phyloP scores from a whole-genome alignment of 1,140 invertebrate species.

The Homalodisca vitripennis region DNA sequence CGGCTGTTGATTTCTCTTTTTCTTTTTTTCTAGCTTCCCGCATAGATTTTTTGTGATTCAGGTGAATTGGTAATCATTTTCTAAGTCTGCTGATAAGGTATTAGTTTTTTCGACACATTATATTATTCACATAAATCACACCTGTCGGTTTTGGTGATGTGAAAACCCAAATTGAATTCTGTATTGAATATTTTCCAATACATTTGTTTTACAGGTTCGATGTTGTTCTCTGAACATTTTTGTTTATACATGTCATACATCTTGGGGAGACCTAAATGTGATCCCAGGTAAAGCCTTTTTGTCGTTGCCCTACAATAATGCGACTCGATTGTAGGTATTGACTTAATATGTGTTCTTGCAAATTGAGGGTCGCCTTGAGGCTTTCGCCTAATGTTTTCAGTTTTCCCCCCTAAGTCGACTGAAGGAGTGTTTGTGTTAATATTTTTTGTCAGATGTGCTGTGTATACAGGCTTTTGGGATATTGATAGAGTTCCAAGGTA shows the following conservation, averaged over 20 bases:
- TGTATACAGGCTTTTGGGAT: conserved; percentile 14
- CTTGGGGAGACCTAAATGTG: conserved; percentile 1
- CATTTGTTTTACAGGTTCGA: neutral
- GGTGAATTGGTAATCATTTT: conserved; percentile 7
- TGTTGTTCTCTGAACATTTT: conserved; percentile 7
- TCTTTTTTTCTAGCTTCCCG: conserved; percentile 17
- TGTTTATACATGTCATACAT: conserved; percentile 1
- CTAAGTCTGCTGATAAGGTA: conserved; percentile 22
- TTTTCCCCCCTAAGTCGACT: conserved; percentile 6
- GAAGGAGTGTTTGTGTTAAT: neutral
- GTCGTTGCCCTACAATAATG: conserved; percentile 3
- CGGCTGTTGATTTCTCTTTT: conserved; percentile 4
- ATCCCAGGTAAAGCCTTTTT: neutral
- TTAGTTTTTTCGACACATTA: conserved; percentile 20
- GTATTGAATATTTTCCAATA: conserved; percentile 11
- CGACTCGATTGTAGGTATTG: neutral
- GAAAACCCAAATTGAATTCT: conserved; percentile 29
- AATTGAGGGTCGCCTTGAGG: neutral
- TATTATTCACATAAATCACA: conserved; percentile 26
- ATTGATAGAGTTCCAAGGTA: conserved; percentile 1
- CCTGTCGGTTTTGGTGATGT: conserved; percentile 26
- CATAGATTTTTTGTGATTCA: conserved; percentile 15
- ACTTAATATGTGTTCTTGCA: neutral
- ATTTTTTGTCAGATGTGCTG: conserved; percentile 8
- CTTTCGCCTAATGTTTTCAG: neutral